Conservation (phyloP, 2,888 invertebrate species). For the Lysandra bellargus region DNA sequence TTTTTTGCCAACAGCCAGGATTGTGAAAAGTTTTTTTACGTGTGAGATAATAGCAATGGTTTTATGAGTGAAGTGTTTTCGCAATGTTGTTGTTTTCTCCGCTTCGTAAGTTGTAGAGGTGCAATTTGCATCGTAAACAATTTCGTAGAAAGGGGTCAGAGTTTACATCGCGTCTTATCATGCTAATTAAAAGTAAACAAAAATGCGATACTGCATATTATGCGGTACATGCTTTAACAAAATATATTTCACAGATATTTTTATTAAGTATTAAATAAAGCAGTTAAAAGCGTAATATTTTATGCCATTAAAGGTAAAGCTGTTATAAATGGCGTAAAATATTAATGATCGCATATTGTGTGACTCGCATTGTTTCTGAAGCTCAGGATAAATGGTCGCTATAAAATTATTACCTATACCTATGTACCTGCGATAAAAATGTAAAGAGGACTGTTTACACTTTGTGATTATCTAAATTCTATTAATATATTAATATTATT, state of each 20-base stretch:
- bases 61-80: slow-evolving; percentile 15
- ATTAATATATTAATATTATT: too few relatives aligned
- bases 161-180: neutral
- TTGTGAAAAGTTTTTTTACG: neutral
- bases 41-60: neutral
- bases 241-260: too few relatives aligned
- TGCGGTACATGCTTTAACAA: too few relatives aligned
- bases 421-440: neutral
- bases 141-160: neutral
- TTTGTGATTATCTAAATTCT: too few relatives aligned
- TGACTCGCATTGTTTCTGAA: neutral
- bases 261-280: too few relatives aligned
- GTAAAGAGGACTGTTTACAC: too few relatives aligned
- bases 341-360: neutral
- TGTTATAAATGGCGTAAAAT: neutral
- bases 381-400: neutral
- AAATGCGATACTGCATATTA: too few relatives aligned
- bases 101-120: neutral
- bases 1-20: slow-evolving; percentile 1
- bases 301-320: neutral
- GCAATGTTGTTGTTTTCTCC: slow-evolving; percentile 1
- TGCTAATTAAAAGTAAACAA: neutral
- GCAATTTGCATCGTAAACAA: slow-evolving; percentile 15
- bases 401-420: neutral
- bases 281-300: too few relatives aligned